Evolutionary conservation across 1,140 invertebrate genomes (phyloP).

Genomic region (Monomorium pharaonis): DNA sequence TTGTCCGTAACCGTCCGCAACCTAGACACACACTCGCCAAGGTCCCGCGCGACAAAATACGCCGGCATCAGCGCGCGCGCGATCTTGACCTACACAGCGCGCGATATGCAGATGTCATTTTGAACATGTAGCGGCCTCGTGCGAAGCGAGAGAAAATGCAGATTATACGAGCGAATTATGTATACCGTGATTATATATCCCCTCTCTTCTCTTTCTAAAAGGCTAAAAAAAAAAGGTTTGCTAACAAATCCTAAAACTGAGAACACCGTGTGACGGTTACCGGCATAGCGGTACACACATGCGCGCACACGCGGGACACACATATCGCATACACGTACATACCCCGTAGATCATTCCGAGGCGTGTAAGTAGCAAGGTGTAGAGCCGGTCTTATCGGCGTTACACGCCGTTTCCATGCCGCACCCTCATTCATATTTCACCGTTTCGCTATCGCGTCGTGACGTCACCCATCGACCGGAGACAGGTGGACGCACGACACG

Average conservation of each 20-base stretch:
- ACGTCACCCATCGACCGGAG: conserved; percentile 26
- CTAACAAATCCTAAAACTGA: conserved; percentile 16
- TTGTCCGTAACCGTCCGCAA: conserved; percentile 53
- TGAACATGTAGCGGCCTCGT: conserved; percentile 27
- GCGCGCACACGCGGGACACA: background rate
- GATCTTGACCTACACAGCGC: conserved; percentile 73
- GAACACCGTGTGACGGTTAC: background rate
- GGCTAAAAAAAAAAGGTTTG: background rate
- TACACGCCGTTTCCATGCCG: conserved; percentile 30
- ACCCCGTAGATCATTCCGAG: background rate
- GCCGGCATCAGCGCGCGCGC: conserved; percentile 55
- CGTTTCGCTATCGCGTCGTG: conserved; percentile 37
- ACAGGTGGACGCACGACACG: conserved; percentile 6
- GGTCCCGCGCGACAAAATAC: conserved; percentile 78
- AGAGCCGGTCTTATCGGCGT: conserved; percentile 38
- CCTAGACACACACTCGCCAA: conserved; percentile 72
- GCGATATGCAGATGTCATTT: conserved; percentile 63
- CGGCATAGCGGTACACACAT: background rate
- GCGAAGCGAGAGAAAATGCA: conserved; percentile 6
- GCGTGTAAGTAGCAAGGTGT: background rate
- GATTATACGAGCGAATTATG: conserved; percentile 5
- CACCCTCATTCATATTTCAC: conserved; percentile 42
- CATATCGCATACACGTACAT: background rate
- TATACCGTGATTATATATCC: background rate
- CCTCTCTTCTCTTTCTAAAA: too few species aligned